These are phyloP conservation scores for Cynoglossus semilaevis DNA, from an alignment of 2,113 vertebrate species.

Conservation along the genomic window DNA sequence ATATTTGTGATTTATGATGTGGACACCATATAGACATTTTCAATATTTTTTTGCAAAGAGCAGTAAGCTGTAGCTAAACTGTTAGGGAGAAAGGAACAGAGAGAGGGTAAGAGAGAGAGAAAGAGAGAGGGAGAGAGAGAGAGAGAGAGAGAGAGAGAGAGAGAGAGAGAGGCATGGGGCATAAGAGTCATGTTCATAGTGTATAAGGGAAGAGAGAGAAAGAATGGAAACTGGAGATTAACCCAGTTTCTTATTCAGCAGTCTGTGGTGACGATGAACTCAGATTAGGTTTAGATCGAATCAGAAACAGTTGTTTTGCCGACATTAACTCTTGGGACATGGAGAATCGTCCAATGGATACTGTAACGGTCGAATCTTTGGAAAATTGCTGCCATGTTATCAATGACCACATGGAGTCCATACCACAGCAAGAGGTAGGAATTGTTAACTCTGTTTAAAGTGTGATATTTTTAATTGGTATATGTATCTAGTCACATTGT, in stretches of 20 bases:
- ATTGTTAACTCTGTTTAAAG: too few species aligned
- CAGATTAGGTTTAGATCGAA: background rate
- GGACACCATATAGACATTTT: too few species aligned
- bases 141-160: background rate
- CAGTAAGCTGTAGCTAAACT: too few species aligned
- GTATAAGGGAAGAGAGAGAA: conserved; percentile 22
- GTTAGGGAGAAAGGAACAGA: too few species aligned
- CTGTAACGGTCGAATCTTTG: conserved; percentile 10
- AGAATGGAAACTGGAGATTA: conserved; percentile 42
- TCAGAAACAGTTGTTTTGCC: background rate
- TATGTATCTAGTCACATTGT: too few species aligned
- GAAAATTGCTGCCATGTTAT: conserved; percentile 9
- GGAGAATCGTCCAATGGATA: conserved; percentile 49
- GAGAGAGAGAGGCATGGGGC: conserved; percentile 2
- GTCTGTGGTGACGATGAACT: background rate
- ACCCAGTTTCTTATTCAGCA: conserved; percentile 11
- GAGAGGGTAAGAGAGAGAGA: background rate
- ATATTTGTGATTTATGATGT: too few species aligned
- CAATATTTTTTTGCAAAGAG: too few species aligned
- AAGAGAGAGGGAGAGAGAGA: background rate
- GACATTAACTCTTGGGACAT: background rate
- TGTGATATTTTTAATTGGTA: too few species aligned
- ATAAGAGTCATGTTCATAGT: conserved; percentile 22
- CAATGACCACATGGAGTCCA: conserved; percentile 32
- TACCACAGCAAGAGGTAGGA: conserved; percentile 53